These are phyloP conservation scores for Ctenopoma kingsleyae DNA, from an alignment of 2,797 vertebrate species.

Conservation along the genomic window DNA sequence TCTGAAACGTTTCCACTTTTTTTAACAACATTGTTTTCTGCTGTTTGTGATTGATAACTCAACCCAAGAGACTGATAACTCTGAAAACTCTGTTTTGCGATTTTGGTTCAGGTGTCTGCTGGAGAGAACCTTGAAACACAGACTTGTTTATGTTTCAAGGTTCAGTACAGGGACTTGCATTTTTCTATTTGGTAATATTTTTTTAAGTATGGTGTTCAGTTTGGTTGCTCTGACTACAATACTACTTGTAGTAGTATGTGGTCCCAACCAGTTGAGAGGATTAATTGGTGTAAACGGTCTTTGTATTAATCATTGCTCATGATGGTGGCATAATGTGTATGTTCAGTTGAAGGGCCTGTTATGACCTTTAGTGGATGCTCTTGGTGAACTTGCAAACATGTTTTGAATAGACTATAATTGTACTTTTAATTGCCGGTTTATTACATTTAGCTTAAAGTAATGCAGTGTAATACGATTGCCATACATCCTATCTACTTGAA, in stretches of 20 bases:
- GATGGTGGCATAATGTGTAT: too few species aligned
- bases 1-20: conserved; percentile 17
- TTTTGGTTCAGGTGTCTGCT: conserved; percentile 12
- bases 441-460: not conserved
- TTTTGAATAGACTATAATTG: conserved; percentile 11
- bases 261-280: too few species aligned
- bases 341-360: not conserved
- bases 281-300: too few species aligned
- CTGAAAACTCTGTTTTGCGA: conserved; percentile 38
- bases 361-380: not conserved
- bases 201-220: conserved; percentile 1
- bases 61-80: not conserved
- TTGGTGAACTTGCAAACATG: not conserved
- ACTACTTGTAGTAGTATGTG: too few species aligned
- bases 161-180: conserved; percentile 21
- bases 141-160: too few species aligned
- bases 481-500: conserved; percentile 6
- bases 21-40: conserved; percentile 23
- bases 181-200: conserved; percentile 2
- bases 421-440: not conserved
- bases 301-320: too few species aligned
- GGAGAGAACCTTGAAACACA: too few species aligned
- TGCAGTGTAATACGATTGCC: not conserved
- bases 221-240: conserved; percentile 9
- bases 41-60: conserved; percentile 18